Percentiles rank a stretch among this genome's conserved stretches.
Evolutionary conservation across 2,888 invertebrate genomes (phyloP).

Genomic region (Lasioglossum oenotherae): DNA sequence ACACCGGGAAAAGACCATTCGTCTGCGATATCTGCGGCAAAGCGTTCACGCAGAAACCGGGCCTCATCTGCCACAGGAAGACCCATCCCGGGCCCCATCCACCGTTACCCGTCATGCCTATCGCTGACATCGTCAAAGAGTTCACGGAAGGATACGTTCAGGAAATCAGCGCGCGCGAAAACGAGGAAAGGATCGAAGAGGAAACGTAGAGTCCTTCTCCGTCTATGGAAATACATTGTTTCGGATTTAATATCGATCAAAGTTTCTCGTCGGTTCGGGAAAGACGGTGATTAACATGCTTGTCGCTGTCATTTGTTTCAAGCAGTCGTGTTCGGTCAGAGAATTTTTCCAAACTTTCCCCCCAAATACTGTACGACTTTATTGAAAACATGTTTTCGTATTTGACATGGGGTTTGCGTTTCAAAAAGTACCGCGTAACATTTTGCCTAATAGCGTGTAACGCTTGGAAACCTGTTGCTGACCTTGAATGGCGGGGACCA

Average conservation of each 20-base stretch:
- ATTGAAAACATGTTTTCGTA: not conserved
- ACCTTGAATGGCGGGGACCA: not conserved
- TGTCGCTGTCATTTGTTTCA: not conserved
- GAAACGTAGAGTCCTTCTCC: conserved; percentile 51
- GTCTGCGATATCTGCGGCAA: conserved; percentile 83
- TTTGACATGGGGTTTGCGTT: not conserved
- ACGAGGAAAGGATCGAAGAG: conserved; percentile 60
- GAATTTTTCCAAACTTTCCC: not conserved
- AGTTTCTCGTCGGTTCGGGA: not conserved
- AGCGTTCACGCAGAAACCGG: conserved; percentile 82
- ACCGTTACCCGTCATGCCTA: conserved; percentile 83
- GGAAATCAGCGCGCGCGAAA: conserved; percentile 61
- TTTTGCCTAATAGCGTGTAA: not conserved
- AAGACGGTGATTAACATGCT: not conserved
- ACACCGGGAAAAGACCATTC: conserved; percentile 82
- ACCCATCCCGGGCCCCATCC: conserved; percentile 82
- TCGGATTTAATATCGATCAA: not conserved
- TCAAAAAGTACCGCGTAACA: not conserved
- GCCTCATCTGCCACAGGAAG: conserved; percentile 82
- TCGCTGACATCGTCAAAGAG: conserved; percentile 82
- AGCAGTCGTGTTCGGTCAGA: not conserved
- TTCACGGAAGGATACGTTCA: conserved; percentile 77
- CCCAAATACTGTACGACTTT: not conserved
- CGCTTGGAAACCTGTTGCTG: not conserved
- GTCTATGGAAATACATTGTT: not conserved